Evolutionary conservation across 2,113 vertebrate genomes (phyloP), one percentile per base, ranked within the genome.

Genomic region (Pituophis catenifer): DNA sequence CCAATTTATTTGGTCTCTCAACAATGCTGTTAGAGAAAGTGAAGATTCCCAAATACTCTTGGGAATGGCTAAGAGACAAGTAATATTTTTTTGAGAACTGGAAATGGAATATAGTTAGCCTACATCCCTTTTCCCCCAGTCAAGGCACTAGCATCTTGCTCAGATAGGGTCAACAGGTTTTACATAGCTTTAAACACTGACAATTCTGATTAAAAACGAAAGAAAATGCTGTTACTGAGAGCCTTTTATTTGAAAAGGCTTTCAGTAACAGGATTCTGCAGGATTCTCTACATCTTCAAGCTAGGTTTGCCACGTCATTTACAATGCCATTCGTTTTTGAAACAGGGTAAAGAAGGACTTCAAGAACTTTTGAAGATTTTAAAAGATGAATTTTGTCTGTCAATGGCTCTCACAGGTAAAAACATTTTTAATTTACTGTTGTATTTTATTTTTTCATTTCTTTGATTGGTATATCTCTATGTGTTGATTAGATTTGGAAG

Each of bases 301-400:
- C 9, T 55, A 48, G 24, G 1, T 1, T 57, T 91, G 85, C 93
- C 93, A 90, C 0, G 29, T 89, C 0, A 70, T 93, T 24, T 50
- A 91, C 89, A 94, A 6, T 86, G 81, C 57, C 88, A 92, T 17
- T n/a, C 88, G 93, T 81, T 95, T 58, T 91, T 90, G 86, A 57
- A 94, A 4, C 95, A 99, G 99, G 99, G 99, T 1, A 98, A 99
- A 96, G 98, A 98, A 17, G 99, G 99, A 1, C 97, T 99, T 92
- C 97, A 92, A 48, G 98, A 99, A 0, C 97, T 99, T n/a, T 95
- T 99, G 95, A 98, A 98, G 92, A 99, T 99, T 95, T 95, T 99
- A 55, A 98, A 98, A 50, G 98, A 98, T 70, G 99, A 99, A 95
- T 98, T 99, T 95, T 97, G 97, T 88, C 96, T 98, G 59, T 98